These are phyloP conservation scores for Acromyrmex charruanus DNA, from an alignment of 1,140 invertebrate species.

Conservation along the genomic window DNA sequence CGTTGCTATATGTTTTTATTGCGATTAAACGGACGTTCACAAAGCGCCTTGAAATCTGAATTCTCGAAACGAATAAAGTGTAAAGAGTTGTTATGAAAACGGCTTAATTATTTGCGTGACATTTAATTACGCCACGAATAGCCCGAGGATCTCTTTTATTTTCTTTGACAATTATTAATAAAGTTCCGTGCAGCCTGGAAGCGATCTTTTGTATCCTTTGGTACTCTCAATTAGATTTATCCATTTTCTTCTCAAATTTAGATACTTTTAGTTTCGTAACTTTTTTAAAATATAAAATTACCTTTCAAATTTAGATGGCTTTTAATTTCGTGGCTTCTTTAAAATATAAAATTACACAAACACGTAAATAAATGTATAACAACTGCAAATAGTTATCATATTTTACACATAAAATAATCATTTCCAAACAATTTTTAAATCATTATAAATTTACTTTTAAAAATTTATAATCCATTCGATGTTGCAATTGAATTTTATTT, in stretches of 20 bases:
- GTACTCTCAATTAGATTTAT: background rate
- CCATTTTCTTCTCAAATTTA: slow-evolving; percentile 4
- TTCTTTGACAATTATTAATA: slow-evolving; percentile 44
- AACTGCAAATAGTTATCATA: background rate
- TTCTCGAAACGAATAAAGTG: slow-evolving; percentile 18
- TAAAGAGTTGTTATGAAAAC: slow-evolving; percentile 53
- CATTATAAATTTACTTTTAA: background rate
- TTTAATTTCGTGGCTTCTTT: background rate
- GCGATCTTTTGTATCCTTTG: slow-evolving; percentile 8
- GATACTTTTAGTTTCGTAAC: background rate
- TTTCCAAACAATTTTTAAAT: background rate
- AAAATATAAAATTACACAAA: background rate
- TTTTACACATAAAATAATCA: background rate
- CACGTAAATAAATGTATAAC: background rate
- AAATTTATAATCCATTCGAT: background rate
- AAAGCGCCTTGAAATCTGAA: slow-evolving; percentile 51
- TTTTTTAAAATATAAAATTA: slow-evolving; percentile 9
- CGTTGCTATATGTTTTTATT: slow-evolving; percentile 23
- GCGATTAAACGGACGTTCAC: slow-evolving; percentile 44
- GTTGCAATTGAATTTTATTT: background rate
- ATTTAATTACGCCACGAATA: slow-evolving; percentile 45
- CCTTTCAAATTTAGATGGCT: background rate
- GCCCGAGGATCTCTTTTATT: slow-evolving; percentile 12
- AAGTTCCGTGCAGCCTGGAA: slow-evolving; percentile 8
- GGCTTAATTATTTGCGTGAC: slow-evolving; percentile 55